Conservation (phyloP, 2,797 vertebrate genomes). For the Spheniscus humboldti region DNA sequence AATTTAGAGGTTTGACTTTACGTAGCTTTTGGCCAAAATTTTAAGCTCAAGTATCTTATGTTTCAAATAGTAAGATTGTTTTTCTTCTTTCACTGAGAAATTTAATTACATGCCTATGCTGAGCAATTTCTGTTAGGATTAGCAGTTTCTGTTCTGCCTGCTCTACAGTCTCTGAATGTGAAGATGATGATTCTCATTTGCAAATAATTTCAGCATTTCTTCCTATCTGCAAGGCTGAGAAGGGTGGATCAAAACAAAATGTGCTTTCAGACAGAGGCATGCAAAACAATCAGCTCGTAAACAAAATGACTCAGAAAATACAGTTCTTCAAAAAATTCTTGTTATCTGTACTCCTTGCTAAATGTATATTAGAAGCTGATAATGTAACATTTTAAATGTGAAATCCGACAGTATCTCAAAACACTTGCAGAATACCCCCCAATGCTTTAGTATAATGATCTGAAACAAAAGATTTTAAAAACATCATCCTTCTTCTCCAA, state of each 20-base stretch:
- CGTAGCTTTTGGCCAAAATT: neutral
- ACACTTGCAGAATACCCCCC: neutral
- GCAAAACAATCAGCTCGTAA: neutral
- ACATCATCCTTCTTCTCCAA: neutral
- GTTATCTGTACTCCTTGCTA: neutral
- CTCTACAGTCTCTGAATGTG: neutral
- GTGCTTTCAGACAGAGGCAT: neutral
- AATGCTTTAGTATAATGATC: neutral
- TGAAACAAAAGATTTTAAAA: neutral
- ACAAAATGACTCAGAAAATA: neutral
- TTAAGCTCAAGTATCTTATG: neutral
- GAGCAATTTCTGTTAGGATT: constrained; percentile 18
- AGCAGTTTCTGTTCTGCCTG: neutral
- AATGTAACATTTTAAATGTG: neutral
- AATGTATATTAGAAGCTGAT: neutral
- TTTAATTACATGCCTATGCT: neutral
- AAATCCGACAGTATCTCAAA: neutral
- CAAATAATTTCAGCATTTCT: constrained; percentile 19
- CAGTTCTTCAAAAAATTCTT: neutral
- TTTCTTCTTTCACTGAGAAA: neutral
- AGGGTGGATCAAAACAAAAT: constrained; percentile 17
- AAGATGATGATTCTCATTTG: constrained; percentile 18
- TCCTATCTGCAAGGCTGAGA: neutral
- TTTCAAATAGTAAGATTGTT: neutral
- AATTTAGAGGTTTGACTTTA: neutral